These are phyloP conservation scores for Oenanthe oenanthe DNA, from an alignment of 2,113 vertebrate species.

Conservation along the genomic window DNA sequence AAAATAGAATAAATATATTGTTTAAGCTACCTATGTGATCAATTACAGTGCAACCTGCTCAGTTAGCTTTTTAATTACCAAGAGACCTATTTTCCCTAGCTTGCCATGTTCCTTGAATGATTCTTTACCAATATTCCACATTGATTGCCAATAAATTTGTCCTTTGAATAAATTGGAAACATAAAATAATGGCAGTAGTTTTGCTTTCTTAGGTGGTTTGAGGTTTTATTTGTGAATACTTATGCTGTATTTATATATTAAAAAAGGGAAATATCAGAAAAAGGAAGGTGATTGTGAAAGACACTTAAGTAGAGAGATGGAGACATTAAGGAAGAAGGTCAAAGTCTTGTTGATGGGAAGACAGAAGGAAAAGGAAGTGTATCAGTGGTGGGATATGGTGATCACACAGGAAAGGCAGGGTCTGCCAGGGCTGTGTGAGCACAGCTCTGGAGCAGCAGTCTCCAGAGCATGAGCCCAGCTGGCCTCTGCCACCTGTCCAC, in stretches of 20 bases:
- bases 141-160: slow-evolving; percentile 62
- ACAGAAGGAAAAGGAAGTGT: not conserved
- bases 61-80: slow-evolving; percentile 44
- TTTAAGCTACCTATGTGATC: slow-evolving; percentile 24
- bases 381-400: not conserved
- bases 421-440: not conserved
- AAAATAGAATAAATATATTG: not conserved
- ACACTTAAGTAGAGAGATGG: not conserved
- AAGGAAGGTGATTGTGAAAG: not conserved
- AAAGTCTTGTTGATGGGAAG: not conserved
- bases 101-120: slow-evolving; percentile 10
- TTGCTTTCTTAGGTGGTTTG: not conserved
- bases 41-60: slow-evolving; percentile 41
- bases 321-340: not conserved
- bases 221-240: not conserved
- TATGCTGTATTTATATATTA: not conserved
- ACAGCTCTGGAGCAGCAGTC: not conserved
- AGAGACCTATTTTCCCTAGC: slow-evolving; percentile 18
- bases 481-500: not conserved
- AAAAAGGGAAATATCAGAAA: not conserved
- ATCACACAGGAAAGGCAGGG: not conserved
- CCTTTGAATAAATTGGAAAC: slow-evolving; percentile 39
- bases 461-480: not conserved
- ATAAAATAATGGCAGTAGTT: not conserved
- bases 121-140: slow-evolving; percentile 33